phyloP scores from a whole-genome alignment of 2,797 vertebrate species.

The Melanotaenia pygmaea region DNA sequence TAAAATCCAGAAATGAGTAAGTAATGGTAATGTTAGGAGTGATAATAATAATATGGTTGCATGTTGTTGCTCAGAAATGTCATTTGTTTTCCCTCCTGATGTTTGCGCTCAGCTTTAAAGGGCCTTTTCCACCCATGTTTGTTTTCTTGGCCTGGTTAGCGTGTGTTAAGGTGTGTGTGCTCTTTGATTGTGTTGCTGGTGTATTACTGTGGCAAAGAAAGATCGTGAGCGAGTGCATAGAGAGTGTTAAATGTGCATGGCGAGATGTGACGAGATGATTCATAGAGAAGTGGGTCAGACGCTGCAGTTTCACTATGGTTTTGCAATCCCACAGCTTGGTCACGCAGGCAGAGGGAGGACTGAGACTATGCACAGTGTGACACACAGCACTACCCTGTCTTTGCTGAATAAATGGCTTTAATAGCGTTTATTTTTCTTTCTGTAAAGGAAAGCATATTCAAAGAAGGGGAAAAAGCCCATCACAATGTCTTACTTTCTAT shows the following conservation, averaged over 20 bases:
- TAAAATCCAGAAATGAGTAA: no score
- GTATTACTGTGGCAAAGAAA: slow-evolving; percentile 12
- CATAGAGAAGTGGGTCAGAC: slow-evolving; percentile 67
- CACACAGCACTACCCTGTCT: slow-evolving; percentile 14
- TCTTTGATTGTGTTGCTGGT: slow-evolving; percentile 10
- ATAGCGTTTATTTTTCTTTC: not conserved
- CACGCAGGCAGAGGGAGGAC: slow-evolving; percentile 20
- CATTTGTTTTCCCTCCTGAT: not conserved
- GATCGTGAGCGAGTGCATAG: slow-evolving; percentile 14
- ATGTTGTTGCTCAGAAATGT: no score
- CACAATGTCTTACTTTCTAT: not conserved
- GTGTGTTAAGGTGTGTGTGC: slow-evolving; percentile 2
- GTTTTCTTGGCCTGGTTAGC: slow-evolving; percentile 16
- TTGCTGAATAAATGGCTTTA: slow-evolving; percentile 13
- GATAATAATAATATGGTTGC: no score
- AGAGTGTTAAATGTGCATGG: slow-evolving; percentile 30
- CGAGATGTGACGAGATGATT: slow-evolving; percentile 41
- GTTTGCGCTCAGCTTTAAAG: slow-evolving; percentile 1
- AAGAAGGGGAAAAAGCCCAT: not conserved
- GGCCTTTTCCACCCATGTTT: not conserved
- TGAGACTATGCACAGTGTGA: not conserved
- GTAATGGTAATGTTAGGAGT: no score
- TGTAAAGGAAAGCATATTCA: no score
- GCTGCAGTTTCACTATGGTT: slow-evolving; percentile 31
- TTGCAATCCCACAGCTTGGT: slow-evolving; percentile 35